Evolutionary conservation across 2,888 invertebrate genomes (phyloP).

Genomic region (Furcula furcula): DNA sequence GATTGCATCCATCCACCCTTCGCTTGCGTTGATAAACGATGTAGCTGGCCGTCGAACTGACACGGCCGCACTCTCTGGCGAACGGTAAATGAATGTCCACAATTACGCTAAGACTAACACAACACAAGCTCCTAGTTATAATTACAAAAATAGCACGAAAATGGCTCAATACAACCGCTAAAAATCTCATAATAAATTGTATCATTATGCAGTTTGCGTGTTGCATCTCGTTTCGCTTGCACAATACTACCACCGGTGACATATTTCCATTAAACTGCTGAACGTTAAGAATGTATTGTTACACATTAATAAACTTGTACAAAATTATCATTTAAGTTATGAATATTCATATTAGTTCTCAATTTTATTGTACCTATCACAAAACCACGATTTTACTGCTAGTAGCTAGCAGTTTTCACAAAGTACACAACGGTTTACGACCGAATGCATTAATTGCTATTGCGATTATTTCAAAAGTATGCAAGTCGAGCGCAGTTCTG

Average conservation of each 20-base stretch:
- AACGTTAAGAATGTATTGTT: slow-evolving; percentile 31
- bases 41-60: slow-evolving; percentile 1
- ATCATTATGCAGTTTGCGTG: slow-evolving; percentile 61
- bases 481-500: not conserved
- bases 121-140: slow-evolving; percentile 75
- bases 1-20: slow-evolving; percentile 50
- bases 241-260: slow-evolving; percentile 24
- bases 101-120: slow-evolving; percentile 69
- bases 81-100: slow-evolving; percentile 50
- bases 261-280: slow-evolving; percentile 32
- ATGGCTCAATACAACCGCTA: slow-evolving; percentile 70
- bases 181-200: slow-evolving; percentile 64
- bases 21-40: slow-evolving; percentile 5
- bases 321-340: slow-evolving; percentile 64
- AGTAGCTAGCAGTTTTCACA: slow-evolving; percentile 76
- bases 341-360: slow-evolving; percentile 57
- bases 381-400: slow-evolving; percentile 77
- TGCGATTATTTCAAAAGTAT: slow-evolving; percentile 51
- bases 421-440: slow-evolving; percentile 51
- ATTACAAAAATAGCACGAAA: slow-evolving; percentile 74
- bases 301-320: slow-evolving; percentile 55
- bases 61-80: slow-evolving; percentile 27
- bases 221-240: slow-evolving; percentile 48
- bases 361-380: slow-evolving; percentile 80
- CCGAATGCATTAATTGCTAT: slow-evolving; percentile 44